A percentile compares a stretch with the other conserved stretches of the same genome.
Evolutionary conservation across 2,797 vertebrate genomes (phyloP).

Genomic region (Benthosema pterotum): DNA sequence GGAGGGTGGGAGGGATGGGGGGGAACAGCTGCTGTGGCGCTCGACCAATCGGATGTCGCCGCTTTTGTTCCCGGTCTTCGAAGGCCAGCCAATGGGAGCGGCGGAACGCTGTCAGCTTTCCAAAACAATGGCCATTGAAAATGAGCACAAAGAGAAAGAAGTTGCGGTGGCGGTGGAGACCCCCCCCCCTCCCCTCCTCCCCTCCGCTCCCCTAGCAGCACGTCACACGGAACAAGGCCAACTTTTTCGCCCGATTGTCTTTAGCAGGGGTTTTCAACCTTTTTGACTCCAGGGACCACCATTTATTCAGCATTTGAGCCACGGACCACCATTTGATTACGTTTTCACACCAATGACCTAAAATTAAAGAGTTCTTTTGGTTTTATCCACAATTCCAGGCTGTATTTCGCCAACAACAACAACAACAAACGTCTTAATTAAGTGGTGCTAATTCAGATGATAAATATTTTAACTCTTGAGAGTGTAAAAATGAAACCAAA

Average conservation of each 20-base stretch:
- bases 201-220: background rate
- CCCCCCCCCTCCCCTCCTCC: slow-evolving; percentile 15
- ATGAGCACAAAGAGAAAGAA: slow-evolving; percentile 79
- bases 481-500: too few relatives aligned
- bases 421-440: too few relatives aligned
- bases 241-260: slow-evolving; percentile 37
- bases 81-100: slow-evolving; percentile 74
- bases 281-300: too few relatives aligned
- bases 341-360: too few relatives aligned
- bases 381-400: too few relatives aligned
- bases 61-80: slow-evolving; percentile 8
- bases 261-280: too few relatives aligned
- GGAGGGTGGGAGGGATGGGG: slow-evolving; percentile 44
- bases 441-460: too few relatives aligned
- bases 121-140: slow-evolving; percentile 70
- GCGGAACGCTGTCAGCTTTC: slow-evolving; percentile 30
- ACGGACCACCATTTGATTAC: too few relatives aligned
- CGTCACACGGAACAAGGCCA: slow-evolving; percentile 7
- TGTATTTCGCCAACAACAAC: too few relatives aligned
- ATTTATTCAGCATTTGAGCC: too few relatives aligned
- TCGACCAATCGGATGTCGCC: slow-evolving; percentile 46
- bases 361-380: too few relatives aligned
- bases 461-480: too few relatives aligned
- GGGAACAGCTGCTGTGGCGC: slow-evolving; percentile 47
- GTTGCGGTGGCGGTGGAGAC: slow-evolving; percentile 1